A percentile compares a stretch with the other conserved stretches of the same genome.
Conservation (phyloP, 2,888 invertebrate genomes). For the Hyalella azteca region DNA sequence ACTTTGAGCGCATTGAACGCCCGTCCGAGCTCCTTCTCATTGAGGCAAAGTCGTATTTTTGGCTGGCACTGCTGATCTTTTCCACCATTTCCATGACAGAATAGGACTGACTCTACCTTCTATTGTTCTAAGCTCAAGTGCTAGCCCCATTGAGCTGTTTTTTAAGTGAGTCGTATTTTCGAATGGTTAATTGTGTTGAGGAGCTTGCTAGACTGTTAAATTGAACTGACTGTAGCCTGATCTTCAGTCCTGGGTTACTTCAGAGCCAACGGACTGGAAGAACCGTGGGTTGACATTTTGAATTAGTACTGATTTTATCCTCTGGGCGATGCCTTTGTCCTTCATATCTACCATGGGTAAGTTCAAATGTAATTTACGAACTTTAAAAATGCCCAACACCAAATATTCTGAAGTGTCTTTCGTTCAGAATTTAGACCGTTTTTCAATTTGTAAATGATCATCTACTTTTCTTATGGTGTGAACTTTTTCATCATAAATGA, state of each 20-base stretch:
- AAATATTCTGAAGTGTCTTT: too few relatives aligned
- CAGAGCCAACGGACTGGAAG: slow-evolving; percentile 26
- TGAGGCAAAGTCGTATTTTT: slow-evolving; percentile 12
- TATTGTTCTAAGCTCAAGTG: slow-evolving; percentile 36
- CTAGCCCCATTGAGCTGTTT: slow-evolving; percentile 36
- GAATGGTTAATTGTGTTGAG: slow-evolving; percentile 35
- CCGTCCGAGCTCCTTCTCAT: slow-evolving; percentile 10
- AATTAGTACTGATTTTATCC: slow-evolving; percentile 37
- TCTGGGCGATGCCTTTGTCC: not conserved
- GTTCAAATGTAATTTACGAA: too few relatives aligned
- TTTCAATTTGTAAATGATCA: too few relatives aligned
- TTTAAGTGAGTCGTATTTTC: slow-evolving; percentile 36
- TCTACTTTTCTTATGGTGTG: too few relatives aligned
- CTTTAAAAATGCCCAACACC: too few relatives aligned
- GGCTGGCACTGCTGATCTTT: not conserved
- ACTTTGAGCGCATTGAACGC: not conserved
- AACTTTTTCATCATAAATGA: too few relatives aligned
- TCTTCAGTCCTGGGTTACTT: not conserved
- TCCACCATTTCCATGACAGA: slow-evolving; percentile 28
- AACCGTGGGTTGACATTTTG: slow-evolving; percentile 7
- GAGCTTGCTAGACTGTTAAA: slow-evolving; percentile 36
- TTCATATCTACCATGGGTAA: not conserved
- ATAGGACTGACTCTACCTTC: slow-evolving; percentile 37
- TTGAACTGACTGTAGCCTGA: not conserved
- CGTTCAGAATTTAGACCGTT: too few relatives aligned